Evolutionary conservation across 2,888 invertebrate species (phyloP).

Genomic region (Psylliodes chrysocephalus): DNA sequence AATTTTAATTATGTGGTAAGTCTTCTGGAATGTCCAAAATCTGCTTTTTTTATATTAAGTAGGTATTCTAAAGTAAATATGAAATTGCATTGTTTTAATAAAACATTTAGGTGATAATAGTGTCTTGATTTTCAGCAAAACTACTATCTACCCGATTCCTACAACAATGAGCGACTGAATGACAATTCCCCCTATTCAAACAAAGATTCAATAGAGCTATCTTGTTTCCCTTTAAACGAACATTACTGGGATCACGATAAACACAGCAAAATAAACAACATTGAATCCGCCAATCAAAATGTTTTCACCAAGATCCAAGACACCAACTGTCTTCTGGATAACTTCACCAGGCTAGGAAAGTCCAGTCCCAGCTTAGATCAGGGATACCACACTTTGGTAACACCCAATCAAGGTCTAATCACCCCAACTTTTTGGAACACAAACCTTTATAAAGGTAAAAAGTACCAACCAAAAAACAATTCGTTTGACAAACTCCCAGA

Average conservation of each 20-base stretch:
- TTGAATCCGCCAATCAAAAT: conserved; percentile 51
- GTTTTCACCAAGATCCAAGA: conserved; percentile 52
- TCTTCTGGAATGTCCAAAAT: no score
- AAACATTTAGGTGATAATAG: no score
- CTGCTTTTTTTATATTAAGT: no score
- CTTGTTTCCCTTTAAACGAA: conserved; percentile 51
- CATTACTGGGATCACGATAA: conserved; percentile 61
- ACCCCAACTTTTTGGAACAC: conserved; percentile 62
- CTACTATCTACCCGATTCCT: conserved; percentile 53
- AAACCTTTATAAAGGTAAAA: conserved; percentile 57
- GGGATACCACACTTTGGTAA: conserved; percentile 82
- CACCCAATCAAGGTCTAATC: conserved; percentile 66
- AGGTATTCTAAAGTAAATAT: no score
- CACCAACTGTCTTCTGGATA: conserved; percentile 61
- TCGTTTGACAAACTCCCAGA: conserved; percentile 74
- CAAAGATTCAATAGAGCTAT: conserved; percentile 59
- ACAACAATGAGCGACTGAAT: conserved; percentile 43
- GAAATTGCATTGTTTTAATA: no score
- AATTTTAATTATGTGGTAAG: conserved; percentile 51
- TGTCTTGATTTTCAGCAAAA: conserved; percentile 49
- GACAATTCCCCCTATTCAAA: conserved; percentile 53
- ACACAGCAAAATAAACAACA: conserved; percentile 52
- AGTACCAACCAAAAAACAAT: conserved; percentile 60
- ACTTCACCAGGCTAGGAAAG: conserved; percentile 64
- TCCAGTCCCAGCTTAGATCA: conserved; percentile 79